Conservation (phyloP, 2,888 invertebrate species). For the Saturnia pavonia region DNA sequence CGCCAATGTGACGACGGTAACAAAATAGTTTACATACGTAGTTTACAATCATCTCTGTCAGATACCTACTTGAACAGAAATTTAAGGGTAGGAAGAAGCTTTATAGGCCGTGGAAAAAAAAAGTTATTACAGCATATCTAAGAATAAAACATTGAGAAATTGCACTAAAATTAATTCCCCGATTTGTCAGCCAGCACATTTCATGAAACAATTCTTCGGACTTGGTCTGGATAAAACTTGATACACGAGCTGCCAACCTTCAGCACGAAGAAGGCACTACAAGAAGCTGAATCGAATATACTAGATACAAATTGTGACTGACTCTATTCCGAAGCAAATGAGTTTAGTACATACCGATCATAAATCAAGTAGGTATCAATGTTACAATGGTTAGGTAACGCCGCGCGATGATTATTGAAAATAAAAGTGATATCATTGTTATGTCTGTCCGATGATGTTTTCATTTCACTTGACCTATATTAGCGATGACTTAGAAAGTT, state of each 20-base stretch:
- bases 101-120: too few relatives aligned
- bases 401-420: constrained; percentile 25
- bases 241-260: background rate
- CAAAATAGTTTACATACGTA: background rate
- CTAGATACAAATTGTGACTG: background rate
- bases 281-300: background rate
- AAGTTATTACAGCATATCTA: too few relatives aligned
- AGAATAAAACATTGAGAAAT: too few relatives aligned
- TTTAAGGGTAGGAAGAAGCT: background rate
- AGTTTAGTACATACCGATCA: constrained; percentile 5
- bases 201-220: too few relatives aligned
- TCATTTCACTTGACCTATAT: constrained; percentile 19
- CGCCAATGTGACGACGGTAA: background rate
- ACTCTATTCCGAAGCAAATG: background rate
- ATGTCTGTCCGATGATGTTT: constrained; percentile 3
- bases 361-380: constrained; percentile 22
- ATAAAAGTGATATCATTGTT: constrained; percentile 30
- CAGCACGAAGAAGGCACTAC: background rate
- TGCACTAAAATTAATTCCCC: background rate
- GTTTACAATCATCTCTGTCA: background rate
- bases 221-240: background rate
- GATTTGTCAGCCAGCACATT: background rate
- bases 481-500: constrained; percentile 13
- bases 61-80: background rate
- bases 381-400: constrained; percentile 30